These are phyloP conservation scores for Coracopsis vasa DNA, from an alignment of 2,113 vertebrate genomes.

Conservation along the genomic window DNA sequence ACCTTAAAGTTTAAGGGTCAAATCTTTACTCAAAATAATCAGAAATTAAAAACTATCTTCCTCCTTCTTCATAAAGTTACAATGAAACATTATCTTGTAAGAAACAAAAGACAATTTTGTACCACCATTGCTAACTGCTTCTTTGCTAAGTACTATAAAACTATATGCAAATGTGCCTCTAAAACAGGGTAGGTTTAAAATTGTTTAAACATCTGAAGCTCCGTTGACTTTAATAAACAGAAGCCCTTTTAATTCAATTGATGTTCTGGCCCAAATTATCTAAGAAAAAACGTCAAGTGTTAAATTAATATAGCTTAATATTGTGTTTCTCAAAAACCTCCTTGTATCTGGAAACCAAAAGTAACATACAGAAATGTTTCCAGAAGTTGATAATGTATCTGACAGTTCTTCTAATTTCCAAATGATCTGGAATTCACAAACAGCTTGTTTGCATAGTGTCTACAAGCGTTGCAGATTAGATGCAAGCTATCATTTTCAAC, in stretches of 20 bases:
- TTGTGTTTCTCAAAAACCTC: not conserved
- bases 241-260: not conserved
- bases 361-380: not conserved
- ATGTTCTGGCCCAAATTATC: not conserved
- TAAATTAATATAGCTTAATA: not conserved
- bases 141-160: not conserved
- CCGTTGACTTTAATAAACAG: not conserved
- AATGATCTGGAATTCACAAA: slow-evolving; percentile 32
- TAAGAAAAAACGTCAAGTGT: not conserved
- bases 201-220: not conserved
- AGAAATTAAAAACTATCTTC: not conserved
- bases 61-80: not conserved
- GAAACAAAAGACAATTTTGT: not conserved
- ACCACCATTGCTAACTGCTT: not conserved
- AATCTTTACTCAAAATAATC: not conserved
- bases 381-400: not conserved
- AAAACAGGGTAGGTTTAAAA: not conserved
- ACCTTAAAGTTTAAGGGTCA: not conserved
- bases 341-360: not conserved
- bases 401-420: slow-evolving; percentile 18
- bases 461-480: slow-evolving; percentile 38
- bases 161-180: not conserved
- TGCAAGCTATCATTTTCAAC: slow-evolving; percentile 39
- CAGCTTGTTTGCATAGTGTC: slow-evolving; percentile 47
- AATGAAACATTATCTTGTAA: not conserved